Conservation (phyloP, 1,140 invertebrate genomes). For the Antheraea pernyi region DNA sequence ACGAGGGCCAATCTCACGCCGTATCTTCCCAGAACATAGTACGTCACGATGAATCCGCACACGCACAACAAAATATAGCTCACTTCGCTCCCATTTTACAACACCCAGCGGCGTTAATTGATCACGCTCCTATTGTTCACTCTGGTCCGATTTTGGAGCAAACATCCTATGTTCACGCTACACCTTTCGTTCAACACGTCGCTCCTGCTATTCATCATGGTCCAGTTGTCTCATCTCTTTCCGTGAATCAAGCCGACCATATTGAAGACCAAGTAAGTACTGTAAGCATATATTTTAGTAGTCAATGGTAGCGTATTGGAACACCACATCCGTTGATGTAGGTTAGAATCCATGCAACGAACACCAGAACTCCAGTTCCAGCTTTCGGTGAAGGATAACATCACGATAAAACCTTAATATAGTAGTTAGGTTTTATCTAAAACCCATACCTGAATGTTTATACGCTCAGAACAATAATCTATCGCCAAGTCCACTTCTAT, state of each 20-base stretch:
- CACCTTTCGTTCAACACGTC: constrained; percentile 49
- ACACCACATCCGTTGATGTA: no score
- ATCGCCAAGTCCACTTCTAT: no score
- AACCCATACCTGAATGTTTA: no score
- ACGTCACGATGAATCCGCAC: constrained; percentile 55
- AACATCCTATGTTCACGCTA: constrained; percentile 44
- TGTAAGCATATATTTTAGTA: neutral
- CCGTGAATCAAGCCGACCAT: constrained; percentile 42
- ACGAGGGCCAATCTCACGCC: constrained; percentile 50
- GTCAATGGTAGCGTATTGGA: no score
- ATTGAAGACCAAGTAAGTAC: constrained; percentile 58
- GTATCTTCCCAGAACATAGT: constrained; percentile 69
- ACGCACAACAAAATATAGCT: constrained; percentile 29
- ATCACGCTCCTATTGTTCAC: constrained; percentile 25
- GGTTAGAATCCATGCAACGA: no score
- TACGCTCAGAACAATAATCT: no score
- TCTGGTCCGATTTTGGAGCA: constrained; percentile 29
- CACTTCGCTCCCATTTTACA: constrained; percentile 36
- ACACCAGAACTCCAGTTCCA: no score
- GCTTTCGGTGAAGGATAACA: no score
- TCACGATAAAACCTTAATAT: no score
- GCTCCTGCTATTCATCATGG: constrained; percentile 37
- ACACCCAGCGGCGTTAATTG: constrained; percentile 40
- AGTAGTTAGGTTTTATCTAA: no score
- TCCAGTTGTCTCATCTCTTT: constrained; percentile 43